Conservation (phyloP, 2,797 vertebrate genomes). For the Remorina albescens region DNA sequence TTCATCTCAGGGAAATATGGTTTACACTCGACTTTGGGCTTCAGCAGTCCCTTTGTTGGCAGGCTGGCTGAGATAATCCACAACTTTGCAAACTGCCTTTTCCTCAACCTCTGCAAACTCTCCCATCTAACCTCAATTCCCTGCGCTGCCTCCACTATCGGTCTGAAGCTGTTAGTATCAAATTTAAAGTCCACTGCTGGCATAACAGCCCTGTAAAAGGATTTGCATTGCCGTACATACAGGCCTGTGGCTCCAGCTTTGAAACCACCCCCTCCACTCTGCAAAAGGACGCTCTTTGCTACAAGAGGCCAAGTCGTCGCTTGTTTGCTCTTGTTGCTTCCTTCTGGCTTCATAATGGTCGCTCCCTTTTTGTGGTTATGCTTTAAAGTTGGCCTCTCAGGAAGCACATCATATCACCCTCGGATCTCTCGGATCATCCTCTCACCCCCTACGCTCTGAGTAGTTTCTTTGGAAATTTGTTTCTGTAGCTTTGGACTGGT, state of each 20-base stretch:
- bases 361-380: constrained; percentile 32
- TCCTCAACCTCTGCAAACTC: constrained; percentile 2
- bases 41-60: background rate
- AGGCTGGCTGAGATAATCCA: background rate
- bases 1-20: constrained; percentile 5
- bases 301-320: constrained; percentile 43
- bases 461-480: background rate
- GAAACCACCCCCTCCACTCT: background rate
- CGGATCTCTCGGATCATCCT: constrained; percentile 13
- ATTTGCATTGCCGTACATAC: constrained; percentile 28
- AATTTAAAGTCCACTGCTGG: constrained; percentile 45
- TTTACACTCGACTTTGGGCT: background rate
- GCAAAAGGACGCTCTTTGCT: constrained; percentile 20
- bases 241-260: constrained; percentile 28
- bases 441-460: background rate
- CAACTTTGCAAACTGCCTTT: too few species aligned
- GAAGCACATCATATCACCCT: constrained; percentile 17
- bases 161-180: constrained; percentile 39
- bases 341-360: constrained; percentile 21
- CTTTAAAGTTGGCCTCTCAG: constrained; percentile 22
- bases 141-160: constrained; percentile 15
- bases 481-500: background rate
- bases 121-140: background rate
- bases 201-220: constrained; percentile 41
- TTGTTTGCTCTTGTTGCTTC: constrained; percentile 52